Evolutionary conservation across 1,140 invertebrate species (phyloP), one percentile per base, ranked within the genome.

Genomic region (Steinernema feltiae): DNA sequence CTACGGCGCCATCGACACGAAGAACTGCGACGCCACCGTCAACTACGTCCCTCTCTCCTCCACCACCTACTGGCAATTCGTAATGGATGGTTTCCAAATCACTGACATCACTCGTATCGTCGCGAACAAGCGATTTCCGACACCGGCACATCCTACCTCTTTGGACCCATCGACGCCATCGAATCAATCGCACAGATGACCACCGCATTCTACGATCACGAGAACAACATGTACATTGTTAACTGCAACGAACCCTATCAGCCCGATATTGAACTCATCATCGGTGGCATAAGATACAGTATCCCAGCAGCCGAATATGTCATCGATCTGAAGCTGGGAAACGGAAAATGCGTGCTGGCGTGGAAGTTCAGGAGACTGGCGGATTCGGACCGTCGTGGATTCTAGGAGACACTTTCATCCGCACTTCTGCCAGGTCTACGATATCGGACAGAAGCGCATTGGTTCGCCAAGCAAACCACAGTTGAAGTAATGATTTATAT

Each of bases 91-190:
- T 15, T 74, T 76, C 32, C 7, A 30, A 1, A 70, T 81, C n/a
- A 75, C 75, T 18, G 30, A 18, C 7, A n/a, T n/a, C 73, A 78
- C 21, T 27, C 18, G 0, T 32, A 70, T 53, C 46, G 2, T n/a
- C 1, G 69, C 29, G 71, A 48, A 7, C 76, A 80, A 48, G 80
- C 71, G 18, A 78, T 80, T 32, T 76, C 76, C 21, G 79, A 81
- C 24, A 81, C 79, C 1, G 79, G 79, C 70, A 81, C 79, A 17
- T 71, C 63, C 0, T 78, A 46, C 30, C 30, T 81, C 0, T 53
- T 48, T 69, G 70, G 48, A 24, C 79, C 76, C 1, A 0, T 21
- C 3, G 72, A 73, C 27, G 70, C 32, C 24, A 41, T 78, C 32
- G 30, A 72, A n/a, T 30, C 24, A 30, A 79, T 79, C n/a, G 72